Evolutionary conservation across 2,113 vertebrate species (phyloP).

Genomic region (Pedetes capensis): DNA sequence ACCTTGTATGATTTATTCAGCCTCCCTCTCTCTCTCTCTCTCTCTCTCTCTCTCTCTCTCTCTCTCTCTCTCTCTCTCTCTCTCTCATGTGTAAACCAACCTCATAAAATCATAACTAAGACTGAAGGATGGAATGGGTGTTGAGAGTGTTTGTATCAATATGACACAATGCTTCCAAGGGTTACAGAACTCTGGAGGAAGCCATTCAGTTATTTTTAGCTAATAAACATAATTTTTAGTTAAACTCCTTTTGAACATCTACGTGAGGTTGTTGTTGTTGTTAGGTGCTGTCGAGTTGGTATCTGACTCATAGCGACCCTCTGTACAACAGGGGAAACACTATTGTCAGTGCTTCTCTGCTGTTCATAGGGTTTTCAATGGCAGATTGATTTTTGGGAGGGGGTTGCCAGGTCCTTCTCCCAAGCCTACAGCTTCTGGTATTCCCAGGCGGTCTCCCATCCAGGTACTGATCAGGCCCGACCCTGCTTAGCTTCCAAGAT

Average conservation of each 20-base stretch:
- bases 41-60: neutral
- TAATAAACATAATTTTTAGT: conserved; percentile 20
- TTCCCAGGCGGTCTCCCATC: too few species aligned
- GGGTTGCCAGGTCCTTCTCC: too few species aligned
- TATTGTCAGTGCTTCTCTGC: too few species aligned
- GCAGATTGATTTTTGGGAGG: too few species aligned
- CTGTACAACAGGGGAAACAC: too few species aligned
- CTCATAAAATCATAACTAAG: neutral
- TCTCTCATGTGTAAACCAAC: neutral
- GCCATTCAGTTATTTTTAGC: neutral
- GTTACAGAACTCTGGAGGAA: neutral
- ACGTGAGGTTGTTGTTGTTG: too few species aligned
- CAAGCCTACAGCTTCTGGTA: too few species aligned
- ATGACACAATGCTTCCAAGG: neutral
- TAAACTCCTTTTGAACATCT: neutral
- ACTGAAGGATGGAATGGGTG: neutral
- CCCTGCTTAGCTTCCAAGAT: too few species aligned
- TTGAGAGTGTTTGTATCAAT: neutral
- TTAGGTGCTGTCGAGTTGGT: too few species aligned
- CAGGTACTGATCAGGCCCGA: too few species aligned
- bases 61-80: neutral
- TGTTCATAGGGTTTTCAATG: too few species aligned
- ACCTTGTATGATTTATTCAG: neutral
- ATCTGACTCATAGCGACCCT: too few species aligned
- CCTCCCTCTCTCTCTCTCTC: neutral